Evolutionary conservation across 2,888 invertebrate genomes (phyloP).

Genomic region (Orgyia antiqua): DNA sequence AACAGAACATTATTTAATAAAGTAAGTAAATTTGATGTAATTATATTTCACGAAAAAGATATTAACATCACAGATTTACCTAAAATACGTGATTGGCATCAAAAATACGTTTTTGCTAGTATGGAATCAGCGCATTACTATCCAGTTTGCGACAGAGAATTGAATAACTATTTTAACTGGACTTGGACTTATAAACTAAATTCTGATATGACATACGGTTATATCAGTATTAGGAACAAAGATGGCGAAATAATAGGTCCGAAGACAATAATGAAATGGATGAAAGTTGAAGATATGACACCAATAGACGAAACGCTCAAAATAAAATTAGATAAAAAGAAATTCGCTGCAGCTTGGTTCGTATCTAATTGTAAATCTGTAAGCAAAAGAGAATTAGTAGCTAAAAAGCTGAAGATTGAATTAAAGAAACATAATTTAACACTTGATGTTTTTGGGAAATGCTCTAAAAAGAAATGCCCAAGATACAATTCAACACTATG

Average conservation of each 20-base stretch:
- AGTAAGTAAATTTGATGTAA: constrained; percentile 38
- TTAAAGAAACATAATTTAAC: constrained; percentile 26
- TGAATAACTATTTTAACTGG: constrained; percentile 42
- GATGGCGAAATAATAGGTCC: constrained; percentile 32
- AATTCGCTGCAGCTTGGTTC: constrained; percentile 46
- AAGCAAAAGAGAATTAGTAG: constrained; percentile 30
- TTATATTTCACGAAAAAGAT: constrained; percentile 45
- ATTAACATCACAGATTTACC: constrained; percentile 26
- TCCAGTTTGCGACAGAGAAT: constrained; percentile 28
- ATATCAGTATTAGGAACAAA: constrained; percentile 31
- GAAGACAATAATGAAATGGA: constrained; percentile 35
- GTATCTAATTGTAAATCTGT: constrained; percentile 40
- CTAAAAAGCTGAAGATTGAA: constrained; percentile 21
- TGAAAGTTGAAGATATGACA: constrained; percentile 30
- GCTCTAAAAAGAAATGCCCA: constrained; percentile 36
- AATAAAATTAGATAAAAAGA: constrained; percentile 29
- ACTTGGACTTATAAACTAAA: constrained; percentile 45
- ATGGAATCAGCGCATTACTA: constrained; percentile 41
- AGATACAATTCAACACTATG: constrained; percentile 26
- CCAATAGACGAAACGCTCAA: constrained; percentile 30
- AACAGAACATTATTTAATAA: constrained; percentile 30
- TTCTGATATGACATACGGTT: constrained; percentile 38
- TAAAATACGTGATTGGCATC: constrained; percentile 29
- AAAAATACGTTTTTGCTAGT: constrained; percentile 43
- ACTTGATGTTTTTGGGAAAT: constrained; percentile 43